phyloP scores from a whole-genome alignment of 2,888 invertebrate genomes.

The Pterostichus madidus region DNA sequence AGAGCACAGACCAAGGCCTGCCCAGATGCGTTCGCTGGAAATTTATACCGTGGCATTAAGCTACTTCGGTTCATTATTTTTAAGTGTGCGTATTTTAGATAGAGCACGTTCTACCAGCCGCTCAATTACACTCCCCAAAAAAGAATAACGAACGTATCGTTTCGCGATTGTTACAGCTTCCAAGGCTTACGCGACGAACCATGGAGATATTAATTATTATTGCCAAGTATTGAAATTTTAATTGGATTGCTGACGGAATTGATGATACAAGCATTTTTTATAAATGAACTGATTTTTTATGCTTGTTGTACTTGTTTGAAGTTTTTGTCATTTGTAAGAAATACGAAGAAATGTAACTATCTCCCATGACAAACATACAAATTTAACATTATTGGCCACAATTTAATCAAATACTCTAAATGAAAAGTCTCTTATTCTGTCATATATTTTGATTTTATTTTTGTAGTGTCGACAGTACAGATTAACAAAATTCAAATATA shows the following conservation, averaged over 20 bases:
- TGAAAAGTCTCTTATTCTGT: too few species aligned
- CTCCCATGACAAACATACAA: too few species aligned
- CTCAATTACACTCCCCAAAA: conserved; percentile 52
- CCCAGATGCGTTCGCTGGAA: conserved; percentile 52
- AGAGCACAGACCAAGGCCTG: conserved; percentile 4
- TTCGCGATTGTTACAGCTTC: conserved; percentile 40
- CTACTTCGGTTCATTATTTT: conserved; percentile 61
- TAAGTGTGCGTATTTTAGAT: conserved; percentile 61
- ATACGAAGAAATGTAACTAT: too few species aligned
- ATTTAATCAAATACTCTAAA: too few species aligned
- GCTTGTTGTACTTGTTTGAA: too few species aligned
- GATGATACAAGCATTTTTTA: background rate
- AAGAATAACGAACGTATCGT: conserved; percentile 36
- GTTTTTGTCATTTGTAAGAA: too few species aligned
- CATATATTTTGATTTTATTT: too few species aligned
- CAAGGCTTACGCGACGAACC: conserved; percentile 11
- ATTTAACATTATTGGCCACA: too few species aligned
- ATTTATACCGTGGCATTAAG: conserved; percentile 62
- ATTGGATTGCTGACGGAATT: conserved; percentile 15
- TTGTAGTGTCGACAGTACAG: too few species aligned
- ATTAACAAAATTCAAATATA: too few species aligned
- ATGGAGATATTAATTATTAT: conserved; percentile 21
- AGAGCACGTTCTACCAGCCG: conserved; percentile 57
- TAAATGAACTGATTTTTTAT: too few species aligned
- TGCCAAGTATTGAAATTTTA: conserved; percentile 26